Evolutionary conservation across 2,113 vertebrate genomes (phyloP), one percentile per base, ranked within the genome.

Genomic region (Campylorhamphus procurvoides): DNA sequence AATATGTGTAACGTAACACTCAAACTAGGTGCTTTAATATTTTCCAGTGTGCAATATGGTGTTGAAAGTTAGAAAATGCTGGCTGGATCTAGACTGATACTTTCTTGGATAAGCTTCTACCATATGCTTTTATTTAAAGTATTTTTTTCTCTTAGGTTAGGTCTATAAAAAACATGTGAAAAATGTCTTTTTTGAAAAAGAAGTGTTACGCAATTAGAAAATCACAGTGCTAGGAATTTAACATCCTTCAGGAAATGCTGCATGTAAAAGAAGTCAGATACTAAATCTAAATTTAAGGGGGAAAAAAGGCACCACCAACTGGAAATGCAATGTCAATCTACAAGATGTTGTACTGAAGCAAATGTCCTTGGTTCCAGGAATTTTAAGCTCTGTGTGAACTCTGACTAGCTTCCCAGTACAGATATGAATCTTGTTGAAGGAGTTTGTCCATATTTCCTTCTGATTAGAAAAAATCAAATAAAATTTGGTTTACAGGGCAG

Each of bases 91-190:
- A 93, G 79, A 62, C 69, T 95, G 95, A 97, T 97, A 80, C 93
- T 96, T 97, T 97, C 94, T 97, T 97, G 97, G 97, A 97, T 96
- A 86, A 84, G 67, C 39, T 96, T 97, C 84, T 80, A 72, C 88
- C 97, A 97, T 95, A 96, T 97, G 97, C 95, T 97, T 97, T 97
- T 96, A 95, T 97, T 97, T 97, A 97, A 97, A 94, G 84, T 67
- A 22, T 80, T 88, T 95, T 94, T 96, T 95, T 80, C 77, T 92
- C 93, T 94, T 95, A 94, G 50, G 86, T 90, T 96, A 75, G 83
- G 82, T 90, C 95, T 96, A 97, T 96, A 94, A 97, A 97, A 97
- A 96, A 75, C 88, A 96, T 93, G 88, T 95, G 92, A 95, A 76
- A 96, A 97, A 93, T 94, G 58, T 94, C 90, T 58, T 86, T 94